phyloP scores from a whole-genome alignment of 2,113 vertebrate genomes.

The Gallinago paraguaiae region DNA sequence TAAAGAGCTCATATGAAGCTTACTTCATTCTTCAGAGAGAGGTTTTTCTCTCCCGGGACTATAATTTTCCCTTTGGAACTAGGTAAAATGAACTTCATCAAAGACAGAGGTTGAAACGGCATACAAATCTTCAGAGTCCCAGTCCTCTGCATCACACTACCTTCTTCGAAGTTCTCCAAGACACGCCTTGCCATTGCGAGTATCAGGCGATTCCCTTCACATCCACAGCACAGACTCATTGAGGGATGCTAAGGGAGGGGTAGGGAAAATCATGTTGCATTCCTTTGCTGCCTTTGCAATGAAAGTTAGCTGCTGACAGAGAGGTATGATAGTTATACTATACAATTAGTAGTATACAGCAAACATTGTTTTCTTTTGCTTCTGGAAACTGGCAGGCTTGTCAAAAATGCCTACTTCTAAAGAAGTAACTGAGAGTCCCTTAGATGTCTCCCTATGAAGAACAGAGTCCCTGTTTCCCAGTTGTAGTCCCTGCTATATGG shows the following conservation, averaged over 20 bases:
- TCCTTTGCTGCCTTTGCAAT: neutral
- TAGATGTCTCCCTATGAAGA: neutral
- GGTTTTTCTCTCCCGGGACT: neutral
- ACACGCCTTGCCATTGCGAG: neutral
- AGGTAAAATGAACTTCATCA: neutral
- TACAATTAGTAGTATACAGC: neutral
- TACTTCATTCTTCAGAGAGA: neutral
- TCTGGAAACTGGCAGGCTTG: neutral
- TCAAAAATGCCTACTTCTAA: neutral
- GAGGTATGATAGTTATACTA: neutral
- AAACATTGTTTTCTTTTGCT: neutral
- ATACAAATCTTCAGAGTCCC: neutral
- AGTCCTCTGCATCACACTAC: neutral
- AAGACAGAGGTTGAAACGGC: neutral
- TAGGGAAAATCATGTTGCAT: neutral
- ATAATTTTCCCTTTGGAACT: neutral
- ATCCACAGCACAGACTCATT: neutral
- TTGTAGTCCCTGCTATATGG: neutral
- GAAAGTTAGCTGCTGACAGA: neutral
- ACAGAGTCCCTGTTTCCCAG: neutral
- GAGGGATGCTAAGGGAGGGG: neutral
- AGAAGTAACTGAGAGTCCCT: neutral
- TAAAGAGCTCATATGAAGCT: neutral
- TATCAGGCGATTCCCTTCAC: neutral
- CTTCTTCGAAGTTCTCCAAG: neutral